These are phyloP conservation scores for Hylaeus volcanicus DNA, from an alignment of 1,140 invertebrate genomes.

Conservation along the genomic window DNA sequence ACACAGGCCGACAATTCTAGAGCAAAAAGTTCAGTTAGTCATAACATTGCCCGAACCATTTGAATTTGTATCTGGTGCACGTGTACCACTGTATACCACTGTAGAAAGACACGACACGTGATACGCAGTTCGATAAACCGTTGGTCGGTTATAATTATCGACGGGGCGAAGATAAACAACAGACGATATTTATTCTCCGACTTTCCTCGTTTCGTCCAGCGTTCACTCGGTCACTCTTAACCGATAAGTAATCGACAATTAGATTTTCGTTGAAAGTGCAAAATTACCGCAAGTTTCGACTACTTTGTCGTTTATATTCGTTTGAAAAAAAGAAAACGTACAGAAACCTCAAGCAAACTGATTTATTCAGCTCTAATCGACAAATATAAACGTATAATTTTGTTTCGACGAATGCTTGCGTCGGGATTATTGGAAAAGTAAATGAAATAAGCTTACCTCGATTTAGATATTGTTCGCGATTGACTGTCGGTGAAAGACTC, in stretches of 20 bases:
- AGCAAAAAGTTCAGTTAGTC: not conserved
- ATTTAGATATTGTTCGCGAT: not conserved
- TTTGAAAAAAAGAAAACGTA: too few relatives aligned
- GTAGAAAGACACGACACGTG: not conserved
- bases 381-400: not conserved
- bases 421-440: not conserved
- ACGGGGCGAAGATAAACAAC: not conserved
- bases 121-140: constrained; percentile 1
- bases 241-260: too few relatives aligned
- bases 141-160: constrained; percentile 1
- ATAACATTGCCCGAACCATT: not conserved
- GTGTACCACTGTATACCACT: not conserved
- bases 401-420: not conserved
- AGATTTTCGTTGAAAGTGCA: not conserved
- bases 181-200: too few relatives aligned
- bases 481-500: not conserved
- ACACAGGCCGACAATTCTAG: not conserved
- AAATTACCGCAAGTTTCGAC: not conserved
- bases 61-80: not conserved
- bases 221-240: too few relatives aligned
- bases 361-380: too few relatives aligned
- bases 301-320: too few relatives aligned
- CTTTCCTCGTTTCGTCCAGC: too few relatives aligned
- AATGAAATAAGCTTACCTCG: constrained; percentile 14
- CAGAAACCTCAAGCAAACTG: too few relatives aligned